A percentile compares a stretch with the other conserved stretches of the same genome.
phyloP scores from a whole-genome alignment of 1,140 invertebrate genomes.

The Lasioglossum baleicum region DNA sequence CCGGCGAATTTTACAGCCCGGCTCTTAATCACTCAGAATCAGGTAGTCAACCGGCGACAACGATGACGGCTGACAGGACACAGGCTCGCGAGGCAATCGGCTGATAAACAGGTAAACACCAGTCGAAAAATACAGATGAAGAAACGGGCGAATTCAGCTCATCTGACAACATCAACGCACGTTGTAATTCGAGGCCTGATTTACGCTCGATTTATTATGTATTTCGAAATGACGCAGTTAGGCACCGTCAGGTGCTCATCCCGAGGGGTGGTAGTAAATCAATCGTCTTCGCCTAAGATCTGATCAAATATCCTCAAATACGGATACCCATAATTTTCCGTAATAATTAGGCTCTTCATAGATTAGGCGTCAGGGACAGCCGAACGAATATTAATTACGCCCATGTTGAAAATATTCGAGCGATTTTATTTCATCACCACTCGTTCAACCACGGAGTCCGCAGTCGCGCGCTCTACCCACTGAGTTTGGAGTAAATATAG shows the following conservation, averaged over 20 bases:
- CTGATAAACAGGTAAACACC: conserved; percentile 67
- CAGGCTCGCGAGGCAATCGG: conserved; percentile 72
- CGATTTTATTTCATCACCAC: too few species aligned
- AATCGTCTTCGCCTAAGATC: conserved; percentile 54
- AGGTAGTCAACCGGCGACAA: conserved; percentile 34
- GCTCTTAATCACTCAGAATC: conserved; percentile 70
- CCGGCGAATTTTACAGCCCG: conserved; percentile 69
- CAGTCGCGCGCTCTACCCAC: too few species aligned
- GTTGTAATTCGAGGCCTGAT: conserved; percentile 73
- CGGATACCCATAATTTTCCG: conserved; percentile 15
- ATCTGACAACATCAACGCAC: conserved; percentile 68
- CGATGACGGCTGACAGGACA: conserved; percentile 63
- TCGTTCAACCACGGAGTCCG: too few species aligned
- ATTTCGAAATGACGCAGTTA: conserved; percentile 53
- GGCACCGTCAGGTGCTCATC: conserved; percentile 55
- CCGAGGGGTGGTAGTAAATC: conserved; percentile 67
- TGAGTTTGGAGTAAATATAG: too few species aligned
- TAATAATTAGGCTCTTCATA: conserved; percentile 1
- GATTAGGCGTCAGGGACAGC: background rate
- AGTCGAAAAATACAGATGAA: conserved; percentile 19
- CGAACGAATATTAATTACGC: background rate
- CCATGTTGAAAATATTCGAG: too few species aligned
- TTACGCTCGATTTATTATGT: conserved; percentile 74
- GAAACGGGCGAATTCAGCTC: conserved; percentile 63
- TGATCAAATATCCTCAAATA: conserved; percentile 52